phyloP scores from a whole-genome alignment of 2,113 vertebrate genomes.

The Malurus melanocephalus region DNA sequence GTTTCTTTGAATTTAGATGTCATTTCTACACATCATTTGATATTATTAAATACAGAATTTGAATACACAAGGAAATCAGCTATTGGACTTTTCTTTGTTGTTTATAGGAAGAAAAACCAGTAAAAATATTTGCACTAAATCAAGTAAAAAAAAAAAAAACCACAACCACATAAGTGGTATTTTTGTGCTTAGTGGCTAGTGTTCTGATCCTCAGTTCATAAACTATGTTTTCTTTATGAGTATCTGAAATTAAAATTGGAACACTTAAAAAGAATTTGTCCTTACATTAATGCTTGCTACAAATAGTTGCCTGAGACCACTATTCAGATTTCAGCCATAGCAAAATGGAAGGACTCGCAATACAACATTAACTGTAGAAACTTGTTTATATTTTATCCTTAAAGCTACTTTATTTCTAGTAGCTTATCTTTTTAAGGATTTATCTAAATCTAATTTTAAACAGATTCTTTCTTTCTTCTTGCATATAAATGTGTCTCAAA shows the following conservation, averaged over 20 bases:
- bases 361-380: neutral
- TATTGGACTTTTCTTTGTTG: neutral
- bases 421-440: neutral
- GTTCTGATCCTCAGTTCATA: neutral
- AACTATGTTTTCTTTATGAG: neutral
- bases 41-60: neutral
- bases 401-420: neutral
- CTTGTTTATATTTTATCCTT: neutral
- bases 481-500: neutral
- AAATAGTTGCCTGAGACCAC: neutral
- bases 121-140: neutral
- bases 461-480: neutral
- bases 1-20: neutral
- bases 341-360: neutral
- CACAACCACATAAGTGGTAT: fast-evolving
- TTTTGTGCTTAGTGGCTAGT: neutral
- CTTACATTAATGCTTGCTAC: neutral
- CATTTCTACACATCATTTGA: neutral
- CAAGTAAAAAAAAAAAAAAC: neutral
- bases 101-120: neutral
- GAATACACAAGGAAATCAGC: neutral
- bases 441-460: neutral
- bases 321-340: neutral
- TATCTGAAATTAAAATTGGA: neutral
- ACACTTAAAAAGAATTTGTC: neutral